Base-by-base conservation (phyloP, 2,113 vertebrate genomes). In the Catharus minimus region DNA sequence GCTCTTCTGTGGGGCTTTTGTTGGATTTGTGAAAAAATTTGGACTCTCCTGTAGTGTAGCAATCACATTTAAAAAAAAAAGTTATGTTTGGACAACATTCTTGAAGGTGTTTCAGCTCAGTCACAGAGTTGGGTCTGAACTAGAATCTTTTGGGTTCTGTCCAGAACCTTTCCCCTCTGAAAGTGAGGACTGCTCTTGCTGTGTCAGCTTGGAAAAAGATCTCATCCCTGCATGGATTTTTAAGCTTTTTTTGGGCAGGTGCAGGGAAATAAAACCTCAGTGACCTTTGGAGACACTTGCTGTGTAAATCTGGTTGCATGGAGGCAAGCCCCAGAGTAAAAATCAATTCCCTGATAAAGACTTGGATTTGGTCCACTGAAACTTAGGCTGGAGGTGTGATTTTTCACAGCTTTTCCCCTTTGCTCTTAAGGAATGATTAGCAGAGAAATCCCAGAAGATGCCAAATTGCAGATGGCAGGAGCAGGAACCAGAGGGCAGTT, bases 291-390 rank as follows among this genome's bases (percentile, higher is more conserved):
- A 71, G 67, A 50, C 14, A 4, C 32, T 72, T 55, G 21, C 39
- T 56, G 3, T 55, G 24, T 71, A 50, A 74, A 55, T 62, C n/a
- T 57, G 32, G 7, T 53, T 43, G 53, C 49, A 33, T 75, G 10
- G 18, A 69, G 46, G 49, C 5, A 5, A 76, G 12, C 20, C 3
- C 7, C 0, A 0, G 13, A 57, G 26, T 56, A 49, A 24, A 79
- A 85, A 41, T 36, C 7, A 23, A 1, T 66, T 77, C 36, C 58
- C 38, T 55, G 58, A 32, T 52, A 68, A 43, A 1, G 5, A 9
- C 46, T 69, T 7, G 11, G 30, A 15, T 77, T 61, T 67, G 8
- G 13, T 50, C 27, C 23, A 11, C 47, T 77, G 13, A 64, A 76
- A 32, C 44, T 68, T 56, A 67, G 44, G 24, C 61, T 61, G 38